A percentile compares a stretch with the other conserved stretches of the same genome.
phyloP scores from a whole-genome alignment of 2,888 invertebrate species.

The Encarsia formosa region DNA sequence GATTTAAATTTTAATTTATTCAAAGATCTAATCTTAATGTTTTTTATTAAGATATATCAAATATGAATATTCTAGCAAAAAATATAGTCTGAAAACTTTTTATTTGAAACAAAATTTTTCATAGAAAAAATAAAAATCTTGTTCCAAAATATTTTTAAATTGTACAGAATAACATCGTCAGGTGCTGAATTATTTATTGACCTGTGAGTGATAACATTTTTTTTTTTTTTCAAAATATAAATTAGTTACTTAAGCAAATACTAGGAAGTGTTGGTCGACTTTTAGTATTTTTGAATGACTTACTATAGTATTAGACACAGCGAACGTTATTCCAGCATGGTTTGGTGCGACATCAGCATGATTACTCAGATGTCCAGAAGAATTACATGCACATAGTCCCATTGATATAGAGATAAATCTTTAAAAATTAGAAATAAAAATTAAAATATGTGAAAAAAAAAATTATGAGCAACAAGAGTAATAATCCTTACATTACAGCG shows the following conservation, averaged over 20 bases:
- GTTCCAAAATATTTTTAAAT: too few species aligned
- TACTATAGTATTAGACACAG: conserved; percentile 70
- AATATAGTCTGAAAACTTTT: background rate
- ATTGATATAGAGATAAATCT: conserved; percentile 70
- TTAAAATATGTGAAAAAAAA: too few species aligned
- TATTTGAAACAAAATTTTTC: background rate
- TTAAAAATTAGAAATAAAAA: conserved; percentile 29
- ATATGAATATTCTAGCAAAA: background rate
- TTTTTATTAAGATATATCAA: background rate
- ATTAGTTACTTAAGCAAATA: background rate
- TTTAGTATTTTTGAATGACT: conserved; percentile 38
- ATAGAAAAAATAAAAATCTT: too few species aligned
- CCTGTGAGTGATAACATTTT: too few species aligned
- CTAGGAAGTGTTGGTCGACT: background rate
- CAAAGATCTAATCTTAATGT: too few species aligned
- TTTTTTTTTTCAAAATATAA: background rate
- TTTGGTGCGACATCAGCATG: conserved; percentile 75
- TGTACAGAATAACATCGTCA: too few species aligned
- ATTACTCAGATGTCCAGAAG: conserved; percentile 72
- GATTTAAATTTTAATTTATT: too few species aligned
- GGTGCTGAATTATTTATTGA: too few species aligned
- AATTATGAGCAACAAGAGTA: too few species aligned
- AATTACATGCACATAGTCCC: conserved; percentile 72
- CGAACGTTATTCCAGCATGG: conserved; percentile 73
- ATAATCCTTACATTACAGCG: conserved; percentile 60